phyloP scores from a whole-genome alignment of 2,888 invertebrate species.

The Lycophotia porphyrea region DNA sequence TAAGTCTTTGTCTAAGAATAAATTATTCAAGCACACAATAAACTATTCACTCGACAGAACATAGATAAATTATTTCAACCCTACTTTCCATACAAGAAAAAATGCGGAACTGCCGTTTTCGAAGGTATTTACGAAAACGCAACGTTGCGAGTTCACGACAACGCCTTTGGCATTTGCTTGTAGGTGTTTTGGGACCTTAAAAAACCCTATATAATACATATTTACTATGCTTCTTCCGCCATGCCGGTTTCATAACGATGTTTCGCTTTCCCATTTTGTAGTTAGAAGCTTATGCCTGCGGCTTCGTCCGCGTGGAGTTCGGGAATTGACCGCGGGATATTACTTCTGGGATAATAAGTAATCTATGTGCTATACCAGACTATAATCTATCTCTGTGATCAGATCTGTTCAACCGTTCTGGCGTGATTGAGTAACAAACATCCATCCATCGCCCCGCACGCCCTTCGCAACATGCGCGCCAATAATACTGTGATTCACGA shows the following conservation, averaged over 20 bases:
- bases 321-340: no score
- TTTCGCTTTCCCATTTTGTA: not conserved
- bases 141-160: conserved; percentile 11
- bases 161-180: conserved; percentile 14
- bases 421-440: no score
- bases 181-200: not conserved
- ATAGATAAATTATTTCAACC: conserved; percentile 28
- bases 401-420: no score
- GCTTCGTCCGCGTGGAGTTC: no score
- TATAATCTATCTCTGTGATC: no score
- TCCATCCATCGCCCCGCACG: no score
- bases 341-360: no score
- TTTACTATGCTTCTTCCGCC: not conserved
- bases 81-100: conserved; percentile 26
- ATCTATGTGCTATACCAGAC: no score
- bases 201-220: not conserved
- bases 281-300: no score
- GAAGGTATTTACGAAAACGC: conserved; percentile 9
- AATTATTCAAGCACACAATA: conserved; percentile 29
- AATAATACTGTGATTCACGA: no score
- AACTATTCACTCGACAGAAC: conserved; percentile 36
- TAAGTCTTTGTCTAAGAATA: not conserved
- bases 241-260: not conserved
- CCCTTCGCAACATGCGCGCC: no score
- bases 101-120: conserved; percentile 24